These are phyloP conservation scores for Drosophila aff. DNA, from an alignment of 1,140 invertebrate species.

Conservation along the genomic window DNA sequence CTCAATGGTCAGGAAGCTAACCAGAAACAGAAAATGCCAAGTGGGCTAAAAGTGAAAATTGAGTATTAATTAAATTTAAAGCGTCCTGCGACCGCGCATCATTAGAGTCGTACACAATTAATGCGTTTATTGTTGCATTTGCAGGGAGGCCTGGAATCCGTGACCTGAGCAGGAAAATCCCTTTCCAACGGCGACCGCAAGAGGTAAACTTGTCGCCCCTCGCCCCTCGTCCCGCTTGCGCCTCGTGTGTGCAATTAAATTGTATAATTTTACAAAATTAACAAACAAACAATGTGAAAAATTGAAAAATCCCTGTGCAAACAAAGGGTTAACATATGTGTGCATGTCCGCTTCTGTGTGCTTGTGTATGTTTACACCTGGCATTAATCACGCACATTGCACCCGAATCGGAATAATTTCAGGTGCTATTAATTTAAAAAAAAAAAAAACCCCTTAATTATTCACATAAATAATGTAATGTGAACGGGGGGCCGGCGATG, in stretches of 20 bases:
- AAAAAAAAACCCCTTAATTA: constrained; percentile 34
- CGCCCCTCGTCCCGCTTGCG: constrained; percentile 18
- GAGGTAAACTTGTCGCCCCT: constrained; percentile 69
- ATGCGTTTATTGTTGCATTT: constrained; percentile 57
- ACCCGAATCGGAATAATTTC: constrained; percentile 60
- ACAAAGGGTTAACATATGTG: constrained; percentile 58
- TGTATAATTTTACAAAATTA: constrained; percentile 81
- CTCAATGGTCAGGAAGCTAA: constrained; percentile 13
- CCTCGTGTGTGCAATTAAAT: constrained; percentile 75
- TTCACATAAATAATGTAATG: constrained; percentile 41
- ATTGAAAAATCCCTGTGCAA: constrained; percentile 55
- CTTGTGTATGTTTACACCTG: constrained; percentile 30
- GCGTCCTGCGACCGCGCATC: constrained; percentile 62
- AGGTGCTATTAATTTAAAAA: constrained; percentile 62
- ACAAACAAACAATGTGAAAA: constrained; percentile 64
- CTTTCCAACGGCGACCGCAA: constrained; percentile 39
- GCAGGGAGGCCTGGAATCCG: too few relatives aligned
- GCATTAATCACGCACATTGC: constrained; percentile 64
- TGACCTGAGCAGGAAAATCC: background rate
- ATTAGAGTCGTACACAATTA: constrained; percentile 76
- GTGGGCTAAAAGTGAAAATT: constrained; percentile 72
- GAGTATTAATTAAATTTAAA: constrained; percentile 78
- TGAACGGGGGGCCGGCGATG: background rate
- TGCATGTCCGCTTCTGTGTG: background rate
- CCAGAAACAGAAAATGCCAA: constrained; percentile 51